Conservation (phyloP, 1,140 invertebrate species). For the Lepidurus packardi region DNA sequence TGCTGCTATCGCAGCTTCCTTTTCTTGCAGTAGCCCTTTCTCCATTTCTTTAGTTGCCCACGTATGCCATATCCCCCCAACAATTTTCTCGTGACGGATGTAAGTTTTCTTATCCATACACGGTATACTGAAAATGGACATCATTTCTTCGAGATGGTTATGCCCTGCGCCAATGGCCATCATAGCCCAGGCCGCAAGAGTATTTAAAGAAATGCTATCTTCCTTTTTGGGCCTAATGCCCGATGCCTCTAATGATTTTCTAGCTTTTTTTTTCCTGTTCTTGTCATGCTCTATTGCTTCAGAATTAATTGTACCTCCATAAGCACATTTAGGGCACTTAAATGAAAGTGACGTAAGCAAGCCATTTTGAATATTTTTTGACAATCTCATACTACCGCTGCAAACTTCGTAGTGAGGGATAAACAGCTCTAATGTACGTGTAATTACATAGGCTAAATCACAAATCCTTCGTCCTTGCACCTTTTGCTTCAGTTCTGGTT, state of each 20-base stretch:
- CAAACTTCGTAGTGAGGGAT: background rate
- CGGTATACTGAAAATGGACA: background rate
- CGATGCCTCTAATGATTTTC: background rate
- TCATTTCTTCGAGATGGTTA: background rate
- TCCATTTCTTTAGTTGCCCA: no score
- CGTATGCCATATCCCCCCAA: background rate
- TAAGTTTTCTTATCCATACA: background rate
- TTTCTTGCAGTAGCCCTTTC: no score
- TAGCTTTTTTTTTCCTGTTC: background rate
- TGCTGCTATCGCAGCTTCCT: no score
- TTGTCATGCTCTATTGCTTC: background rate
- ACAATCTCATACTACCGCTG: background rate
- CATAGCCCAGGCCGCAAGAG: background rate
- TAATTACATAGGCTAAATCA: background rate
- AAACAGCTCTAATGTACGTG: background rate
- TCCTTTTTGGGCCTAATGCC: background rate
- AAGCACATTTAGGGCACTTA: background rate
- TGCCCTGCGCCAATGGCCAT: background rate
- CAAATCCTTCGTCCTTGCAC: slow-evolving; percentile 4
- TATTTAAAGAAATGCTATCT: background rate
- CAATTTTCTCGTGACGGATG: background rate
- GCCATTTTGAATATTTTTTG: background rate
- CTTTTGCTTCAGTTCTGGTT: background rate
- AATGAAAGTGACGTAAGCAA: background rate
- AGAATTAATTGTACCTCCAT: no score